Evolutionary conservation across 1,140 invertebrate genomes (phyloP).

Genomic region (Dysdera silvatica): DNA sequence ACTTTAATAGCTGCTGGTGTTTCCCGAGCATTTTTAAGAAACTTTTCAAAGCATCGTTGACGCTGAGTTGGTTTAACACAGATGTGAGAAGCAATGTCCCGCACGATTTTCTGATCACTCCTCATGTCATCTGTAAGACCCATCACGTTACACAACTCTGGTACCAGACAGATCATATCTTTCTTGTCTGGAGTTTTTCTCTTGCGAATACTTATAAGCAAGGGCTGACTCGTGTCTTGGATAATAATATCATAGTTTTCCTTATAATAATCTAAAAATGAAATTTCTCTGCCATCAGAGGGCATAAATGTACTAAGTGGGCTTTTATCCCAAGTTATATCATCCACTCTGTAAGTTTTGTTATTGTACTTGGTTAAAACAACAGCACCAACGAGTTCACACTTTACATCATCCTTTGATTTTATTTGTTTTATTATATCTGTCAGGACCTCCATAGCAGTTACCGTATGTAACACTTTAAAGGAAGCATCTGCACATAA

Average conservation of each 20-base stretch:
- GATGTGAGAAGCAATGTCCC: constrained; percentile 67
- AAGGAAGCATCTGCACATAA: constrained; percentile 77
- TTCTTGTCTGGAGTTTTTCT: constrained; percentile 33
- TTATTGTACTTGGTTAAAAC: constrained; percentile 92
- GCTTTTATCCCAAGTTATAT: constrained; percentile 67
- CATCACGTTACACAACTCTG: constrained; percentile 72
- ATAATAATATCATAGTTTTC: constrained; percentile 54
- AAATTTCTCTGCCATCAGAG: constrained; percentile 53
- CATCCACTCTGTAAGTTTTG: constrained; percentile 78
- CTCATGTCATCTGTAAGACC: constrained; percentile 57
- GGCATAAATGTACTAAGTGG: constrained; percentile 53
- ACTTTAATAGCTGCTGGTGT: constrained; percentile 54
- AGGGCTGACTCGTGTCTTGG: constrained; percentile 64
- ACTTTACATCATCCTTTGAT: constrained; percentile 49
- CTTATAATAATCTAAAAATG: constrained; percentile 71
- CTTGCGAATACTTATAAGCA: constrained; percentile 56
- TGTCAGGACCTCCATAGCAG: constrained; percentile 65
- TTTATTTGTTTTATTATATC: constrained; percentile 35
- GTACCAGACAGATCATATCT: constrained; percentile 61
- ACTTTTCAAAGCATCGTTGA: constrained; percentile 56
- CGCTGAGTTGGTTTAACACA: constrained; percentile 67
- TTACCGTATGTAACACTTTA: constrained; percentile 67
- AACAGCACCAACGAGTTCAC: constrained; percentile 56
- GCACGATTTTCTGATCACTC: constrained; percentile 60
- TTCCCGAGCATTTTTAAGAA: constrained; percentile 58